Evolutionary conservation across 2,888 invertebrate species (phyloP).

Genomic region (Liopterus haemorrhoidalis): DNA sequence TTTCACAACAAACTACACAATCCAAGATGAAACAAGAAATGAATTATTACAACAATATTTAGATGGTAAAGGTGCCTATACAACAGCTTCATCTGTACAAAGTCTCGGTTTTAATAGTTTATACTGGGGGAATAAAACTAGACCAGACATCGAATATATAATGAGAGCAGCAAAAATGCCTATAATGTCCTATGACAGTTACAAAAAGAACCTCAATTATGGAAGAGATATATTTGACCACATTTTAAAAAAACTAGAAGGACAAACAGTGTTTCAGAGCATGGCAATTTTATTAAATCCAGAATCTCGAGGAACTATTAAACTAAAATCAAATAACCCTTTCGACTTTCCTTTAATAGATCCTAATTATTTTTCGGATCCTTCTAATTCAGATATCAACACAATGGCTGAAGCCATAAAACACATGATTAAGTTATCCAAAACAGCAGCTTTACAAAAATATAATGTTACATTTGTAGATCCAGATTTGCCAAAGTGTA

Average conservation of each 20-base stretch:
- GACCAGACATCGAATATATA: constrained; percentile 9
- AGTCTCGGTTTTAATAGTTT: constrained; percentile 7
- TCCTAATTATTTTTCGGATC: constrained; percentile 33
- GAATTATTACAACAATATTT: constrained; percentile 2
- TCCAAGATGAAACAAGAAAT: background rate
- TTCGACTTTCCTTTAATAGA: constrained; percentile 37
- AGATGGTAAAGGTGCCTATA: constrained; percentile 8
- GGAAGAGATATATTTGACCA: constrained; percentile 1
- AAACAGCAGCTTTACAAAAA: constrained; percentile 3
- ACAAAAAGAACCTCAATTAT: background rate
- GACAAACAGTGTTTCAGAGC: constrained; percentile 25
- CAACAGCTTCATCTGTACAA: constrained; percentile 1
- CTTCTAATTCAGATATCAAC: constrained; percentile 56
- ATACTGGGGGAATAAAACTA: background rate
- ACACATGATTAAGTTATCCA: constrained; percentile 7
- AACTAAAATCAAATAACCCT: constrained; percentile 35
- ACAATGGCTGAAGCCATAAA: constrained; percentile 41
- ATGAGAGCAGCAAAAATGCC: background rate
- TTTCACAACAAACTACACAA: constrained; percentile 41
- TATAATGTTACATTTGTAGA: background rate
- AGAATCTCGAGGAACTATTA: constrained; percentile 35
- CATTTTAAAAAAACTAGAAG: constrained; percentile 5
- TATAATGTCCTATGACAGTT: background rate
- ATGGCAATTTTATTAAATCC: constrained; percentile 33
- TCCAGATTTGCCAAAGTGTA: background rate